phyloP scores from a whole-genome alignment of 2,888 invertebrate genomes.

The Aricia artaxerxes region DNA sequence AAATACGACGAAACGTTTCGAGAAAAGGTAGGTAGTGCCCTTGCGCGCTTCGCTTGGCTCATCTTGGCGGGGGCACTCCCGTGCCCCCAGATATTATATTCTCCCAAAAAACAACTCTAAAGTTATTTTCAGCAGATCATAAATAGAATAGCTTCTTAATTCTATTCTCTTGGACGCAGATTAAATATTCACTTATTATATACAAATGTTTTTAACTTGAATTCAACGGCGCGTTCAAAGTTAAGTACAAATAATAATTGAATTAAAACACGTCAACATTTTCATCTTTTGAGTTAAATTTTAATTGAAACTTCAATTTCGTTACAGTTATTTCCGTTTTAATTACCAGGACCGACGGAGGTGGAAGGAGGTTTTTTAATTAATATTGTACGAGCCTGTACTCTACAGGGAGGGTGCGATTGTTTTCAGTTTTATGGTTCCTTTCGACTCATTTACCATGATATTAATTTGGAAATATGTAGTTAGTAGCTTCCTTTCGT shows the following conservation, averaged over 20 bases:
- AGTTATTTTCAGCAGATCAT: no score
- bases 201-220: neutral
- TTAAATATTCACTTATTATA: neutral
- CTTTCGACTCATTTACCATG: constrained; percentile 49
- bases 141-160: neutral
- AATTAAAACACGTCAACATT: constrained; percentile 20
- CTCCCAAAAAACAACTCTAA: no score
- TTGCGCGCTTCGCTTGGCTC: no score
- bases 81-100: no score
- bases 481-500: neutral
- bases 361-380: constrained; percentile 59
- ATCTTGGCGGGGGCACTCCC: no score
- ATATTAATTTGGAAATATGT: constrained; percentile 36
- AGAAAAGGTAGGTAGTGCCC: no score
- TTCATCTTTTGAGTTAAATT: constrained; percentile 29
- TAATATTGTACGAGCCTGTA: constrained; percentile 54
- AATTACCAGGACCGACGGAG: constrained; percentile 54
- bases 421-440: constrained; percentile 51
- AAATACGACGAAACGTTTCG: no score
- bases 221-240: neutral
- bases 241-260: neutral
- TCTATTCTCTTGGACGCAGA: no score
- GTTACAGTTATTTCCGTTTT: constrained; percentile 61
- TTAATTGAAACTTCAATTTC: constrained; percentile 50
- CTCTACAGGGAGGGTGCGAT: constrained; percentile 43